These are phyloP conservation scores for Octodon degus DNA, from an alignment of 2,113 vertebrate genomes.

Conservation along the genomic window DNA sequence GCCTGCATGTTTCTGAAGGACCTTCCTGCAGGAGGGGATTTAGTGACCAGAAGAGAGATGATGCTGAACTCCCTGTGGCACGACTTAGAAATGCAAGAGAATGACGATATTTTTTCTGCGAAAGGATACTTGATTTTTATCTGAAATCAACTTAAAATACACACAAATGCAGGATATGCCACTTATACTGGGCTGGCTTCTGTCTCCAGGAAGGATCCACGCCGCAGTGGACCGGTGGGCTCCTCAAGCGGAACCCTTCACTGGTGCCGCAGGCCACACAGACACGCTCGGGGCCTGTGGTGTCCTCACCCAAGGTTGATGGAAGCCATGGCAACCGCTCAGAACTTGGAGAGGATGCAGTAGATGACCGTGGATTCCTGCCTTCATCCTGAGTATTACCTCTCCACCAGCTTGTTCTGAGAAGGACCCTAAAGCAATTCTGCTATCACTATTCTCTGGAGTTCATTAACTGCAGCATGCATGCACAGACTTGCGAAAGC, in stretches of 20 bases:
- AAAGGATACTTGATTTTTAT: neutral
- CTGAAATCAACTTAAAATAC: neutral
- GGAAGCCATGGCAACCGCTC: too few species aligned
- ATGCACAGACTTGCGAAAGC: neutral
- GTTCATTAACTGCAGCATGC: slow-evolving; percentile 8
- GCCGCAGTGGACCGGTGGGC: too few species aligned
- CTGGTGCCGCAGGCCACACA: neutral
- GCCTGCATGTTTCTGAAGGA: slow-evolving; percentile 40
- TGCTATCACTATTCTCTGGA: neutral
- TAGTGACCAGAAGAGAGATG: neutral
- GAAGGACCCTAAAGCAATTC: neutral
- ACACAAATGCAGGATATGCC: neutral
- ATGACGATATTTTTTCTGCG: neutral
- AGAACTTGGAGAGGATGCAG: neutral
- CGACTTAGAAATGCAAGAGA: neutral
- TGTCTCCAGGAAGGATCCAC: neutral
- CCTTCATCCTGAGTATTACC: slow-evolving; percentile 1
- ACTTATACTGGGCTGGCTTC: neutral
- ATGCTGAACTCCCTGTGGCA: neutral
- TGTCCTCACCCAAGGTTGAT: neutral
- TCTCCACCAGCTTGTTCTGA: neutral
- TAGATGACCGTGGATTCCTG: neutral
- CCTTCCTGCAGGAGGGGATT: neutral
- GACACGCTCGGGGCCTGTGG: rapidly evolving
- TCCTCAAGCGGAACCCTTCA: neutral